phyloP scores from a whole-genome alignment of 1,140 invertebrate genomes.

The Chironomus striatipennis region DNA sequence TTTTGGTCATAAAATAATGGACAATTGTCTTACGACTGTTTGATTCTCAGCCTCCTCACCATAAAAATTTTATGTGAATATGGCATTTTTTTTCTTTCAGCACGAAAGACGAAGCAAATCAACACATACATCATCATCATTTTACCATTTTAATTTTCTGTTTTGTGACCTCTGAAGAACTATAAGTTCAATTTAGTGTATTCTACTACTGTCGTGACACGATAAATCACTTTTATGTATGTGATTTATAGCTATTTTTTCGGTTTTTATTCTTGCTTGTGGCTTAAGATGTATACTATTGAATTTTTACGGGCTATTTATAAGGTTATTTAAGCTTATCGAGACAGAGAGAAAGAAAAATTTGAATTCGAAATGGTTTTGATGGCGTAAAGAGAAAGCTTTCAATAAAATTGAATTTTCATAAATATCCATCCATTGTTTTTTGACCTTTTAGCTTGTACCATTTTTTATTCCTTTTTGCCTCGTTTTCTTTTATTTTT shows the following conservation, averaged over 20 bases:
- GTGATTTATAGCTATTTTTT: not conserved
- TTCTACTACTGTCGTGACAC: not conserved
- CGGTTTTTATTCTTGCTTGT: not conserved
- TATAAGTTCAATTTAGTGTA: not conserved
- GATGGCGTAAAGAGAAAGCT: not conserved
- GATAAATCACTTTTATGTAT: conserved; percentile 10
- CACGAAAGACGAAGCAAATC: not conserved
- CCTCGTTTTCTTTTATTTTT: not conserved
- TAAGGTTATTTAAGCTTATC: not conserved
- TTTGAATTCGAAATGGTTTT: not conserved
- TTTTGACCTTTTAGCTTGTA: not conserved
- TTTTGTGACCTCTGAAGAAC: not conserved
- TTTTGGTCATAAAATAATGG: not conserved
- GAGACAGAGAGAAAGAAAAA: not conserved
- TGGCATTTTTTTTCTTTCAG: not conserved
- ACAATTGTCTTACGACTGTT: not conserved
- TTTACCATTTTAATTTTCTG: not conserved
- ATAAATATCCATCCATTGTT: not conserved
- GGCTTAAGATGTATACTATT: not conserved
- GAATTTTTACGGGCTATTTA: not conserved
- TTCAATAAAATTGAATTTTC: conserved; percentile 14
- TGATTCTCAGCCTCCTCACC: too few species aligned
- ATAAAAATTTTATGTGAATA: too few species aligned
- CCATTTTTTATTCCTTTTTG: too few species aligned
- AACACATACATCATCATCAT: conserved; percentile 8